Evolutionary conservation across 2,113 vertebrate genomes (phyloP).

Genomic region (Heterochromis multidens): DNA sequence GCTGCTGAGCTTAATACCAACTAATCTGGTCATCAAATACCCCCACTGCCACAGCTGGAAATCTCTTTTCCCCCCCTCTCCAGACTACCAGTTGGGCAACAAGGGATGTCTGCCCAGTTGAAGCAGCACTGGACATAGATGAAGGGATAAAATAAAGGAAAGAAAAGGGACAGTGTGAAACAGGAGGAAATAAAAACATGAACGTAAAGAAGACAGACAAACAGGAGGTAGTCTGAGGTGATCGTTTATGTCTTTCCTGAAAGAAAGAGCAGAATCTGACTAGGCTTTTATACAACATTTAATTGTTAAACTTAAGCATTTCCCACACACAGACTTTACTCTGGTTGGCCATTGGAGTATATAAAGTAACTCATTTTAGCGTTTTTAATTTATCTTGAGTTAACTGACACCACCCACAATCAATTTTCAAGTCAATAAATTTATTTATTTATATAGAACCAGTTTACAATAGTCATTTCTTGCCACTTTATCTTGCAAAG

Average conservation of each 20-base stretch:
- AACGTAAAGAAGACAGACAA: not conserved
- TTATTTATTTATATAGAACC: too few species aligned
- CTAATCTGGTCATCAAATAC: conserved; percentile 74
- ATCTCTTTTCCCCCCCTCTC: conserved; percentile 40
- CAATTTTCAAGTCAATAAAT: too few species aligned
- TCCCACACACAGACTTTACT: not conserved
- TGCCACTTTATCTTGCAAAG: too few species aligned
- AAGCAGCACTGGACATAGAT: not conserved
- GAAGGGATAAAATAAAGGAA: not conserved
- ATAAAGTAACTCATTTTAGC: not conserved
- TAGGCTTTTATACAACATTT: not conserved
- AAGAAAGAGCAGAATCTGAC: not conserved
- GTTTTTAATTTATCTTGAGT: too few species aligned
- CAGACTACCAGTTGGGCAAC: conserved; percentile 5
- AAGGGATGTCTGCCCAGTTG: conserved; percentile 23
- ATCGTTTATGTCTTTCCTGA: not conserved
- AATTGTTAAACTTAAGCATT: not conserved
- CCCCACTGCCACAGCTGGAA: conserved; percentile 51
- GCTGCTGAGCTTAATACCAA: conserved; percentile 61
- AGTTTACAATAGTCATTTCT: too few species aligned
- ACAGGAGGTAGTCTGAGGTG: not conserved
- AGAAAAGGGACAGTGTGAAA: not conserved
- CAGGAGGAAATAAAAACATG: not conserved
- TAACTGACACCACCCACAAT: too few species aligned
- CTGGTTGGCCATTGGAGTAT: not conserved